Conservation (phyloP, 2,113 vertebrate species). For the Lophius piscatorius region DNA sequence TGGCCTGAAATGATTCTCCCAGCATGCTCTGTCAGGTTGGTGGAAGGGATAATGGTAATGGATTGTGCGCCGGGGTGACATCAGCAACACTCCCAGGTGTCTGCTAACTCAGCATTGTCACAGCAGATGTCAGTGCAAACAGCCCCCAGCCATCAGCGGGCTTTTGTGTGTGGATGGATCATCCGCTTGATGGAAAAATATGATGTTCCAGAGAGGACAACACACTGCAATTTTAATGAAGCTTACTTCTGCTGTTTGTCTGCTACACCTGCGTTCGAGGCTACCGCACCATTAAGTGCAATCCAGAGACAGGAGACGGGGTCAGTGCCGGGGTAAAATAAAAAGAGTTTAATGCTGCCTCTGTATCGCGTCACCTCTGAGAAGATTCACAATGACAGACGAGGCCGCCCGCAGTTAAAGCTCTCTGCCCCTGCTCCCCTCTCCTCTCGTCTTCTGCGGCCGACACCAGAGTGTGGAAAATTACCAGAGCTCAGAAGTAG, state of each 20-base stretch:
- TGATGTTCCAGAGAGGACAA: too few species aligned
- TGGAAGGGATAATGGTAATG: conserved; percentile 34
- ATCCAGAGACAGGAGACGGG: conserved; percentile 12
- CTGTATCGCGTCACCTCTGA: conserved; percentile 43
- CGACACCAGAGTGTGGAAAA: conserved; percentile 40
- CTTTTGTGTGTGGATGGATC: conserved; percentile 44
- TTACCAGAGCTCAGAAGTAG: conserved; percentile 28
- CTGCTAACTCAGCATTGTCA: conserved; percentile 38
- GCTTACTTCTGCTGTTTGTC: too few species aligned
- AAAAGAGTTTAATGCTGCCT: conserved; percentile 57
- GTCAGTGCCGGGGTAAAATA: conserved; percentile 24
- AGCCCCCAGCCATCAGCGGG: conserved; percentile 33
- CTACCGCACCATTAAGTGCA: too few species aligned
- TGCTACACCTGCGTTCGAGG: conserved; percentile 23
- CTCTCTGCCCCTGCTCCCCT: conserved; percentile 5
- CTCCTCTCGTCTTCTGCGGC: conserved; percentile 14
- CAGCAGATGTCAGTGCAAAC: conserved; percentile 45
- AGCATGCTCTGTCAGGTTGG: conserved; percentile 14
- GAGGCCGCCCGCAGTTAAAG: conserved; percentile 33
- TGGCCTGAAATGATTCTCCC: conserved; percentile 4
- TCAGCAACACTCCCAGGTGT: too few species aligned
- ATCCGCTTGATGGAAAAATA: conserved; percentile 57
- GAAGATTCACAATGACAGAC: conserved; percentile 50
- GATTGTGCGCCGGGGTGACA: too few species aligned
- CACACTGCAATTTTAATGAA: too few species aligned